Evolutionary conservation across 2,888 invertebrate genomes (phyloP).

Genomic region (Thymelicus lineola): DNA sequence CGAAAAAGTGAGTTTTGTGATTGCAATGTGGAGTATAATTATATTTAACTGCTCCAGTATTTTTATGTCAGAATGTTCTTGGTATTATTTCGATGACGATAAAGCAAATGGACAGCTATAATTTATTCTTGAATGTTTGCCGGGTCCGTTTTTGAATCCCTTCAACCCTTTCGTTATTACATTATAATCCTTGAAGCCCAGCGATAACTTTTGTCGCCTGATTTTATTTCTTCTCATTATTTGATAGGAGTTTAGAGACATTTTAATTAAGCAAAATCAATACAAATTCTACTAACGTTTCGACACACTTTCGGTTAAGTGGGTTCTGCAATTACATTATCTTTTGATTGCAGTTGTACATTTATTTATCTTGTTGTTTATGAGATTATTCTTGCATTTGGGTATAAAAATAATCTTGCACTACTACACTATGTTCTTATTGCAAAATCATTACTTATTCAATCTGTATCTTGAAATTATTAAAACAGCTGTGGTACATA

Average conservation of each 20-base stretch:
- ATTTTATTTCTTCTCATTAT: conserved; percentile 46
- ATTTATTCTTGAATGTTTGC: conserved; percentile 31
- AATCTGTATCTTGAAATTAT: not conserved
- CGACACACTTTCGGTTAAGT: conserved; percentile 41
- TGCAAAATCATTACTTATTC: not conserved
- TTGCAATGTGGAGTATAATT: not conserved
- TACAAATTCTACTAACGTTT: conserved; percentile 38
- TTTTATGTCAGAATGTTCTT: not conserved
- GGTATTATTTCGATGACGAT: too few species aligned
- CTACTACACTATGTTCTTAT: not conserved
- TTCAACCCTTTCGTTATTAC: conserved; percentile 30
- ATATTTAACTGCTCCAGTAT: not conserved
- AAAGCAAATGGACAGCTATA: conserved; percentile 18
- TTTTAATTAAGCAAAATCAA: conserved; percentile 51
- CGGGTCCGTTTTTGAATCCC: conserved; percentile 22
- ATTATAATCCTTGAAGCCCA: conserved; percentile 40
- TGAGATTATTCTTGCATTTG: not conserved
- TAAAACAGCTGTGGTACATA: not conserved
- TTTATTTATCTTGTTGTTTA: conserved; percentile 10
- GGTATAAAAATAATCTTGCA: not conserved
- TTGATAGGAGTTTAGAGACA: conserved; percentile 39
- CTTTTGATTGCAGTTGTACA: conserved; percentile 29
- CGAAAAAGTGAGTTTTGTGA: not conserved
- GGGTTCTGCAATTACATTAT: conserved; percentile 33
- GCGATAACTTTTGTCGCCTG: conserved; percentile 47